These are phyloP conservation scores for Plumapathes pennacea DNA, from an alignment of 92 coral and sea anemone genomes.

Conservation along the genomic window DNA sequence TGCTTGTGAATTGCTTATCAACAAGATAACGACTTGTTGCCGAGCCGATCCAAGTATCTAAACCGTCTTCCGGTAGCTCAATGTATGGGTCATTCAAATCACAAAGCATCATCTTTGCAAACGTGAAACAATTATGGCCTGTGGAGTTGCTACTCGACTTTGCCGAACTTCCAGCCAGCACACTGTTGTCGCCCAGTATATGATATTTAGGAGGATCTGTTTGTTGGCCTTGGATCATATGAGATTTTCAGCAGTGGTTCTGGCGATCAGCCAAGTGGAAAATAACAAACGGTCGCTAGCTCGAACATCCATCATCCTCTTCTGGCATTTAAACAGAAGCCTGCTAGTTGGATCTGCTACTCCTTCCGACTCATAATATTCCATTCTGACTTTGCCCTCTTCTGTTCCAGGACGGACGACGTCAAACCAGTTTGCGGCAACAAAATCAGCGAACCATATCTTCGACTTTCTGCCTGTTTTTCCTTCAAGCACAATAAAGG, in stretches of 20 bases:
- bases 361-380: conserved; percentile 6
- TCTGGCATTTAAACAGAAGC: conserved; percentile 10
- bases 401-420: conserved; percentile 14
- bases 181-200: conserved; percentile 6
- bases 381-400: conserved; percentile 30
- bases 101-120: conserved; percentile 35
- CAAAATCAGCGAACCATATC: conserved; percentile 41
- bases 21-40: conserved; percentile 29
- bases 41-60: conserved; percentile 21
- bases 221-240: conserved; percentile 10
- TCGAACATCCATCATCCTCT: conserved; percentile 21
- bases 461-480: conserved; percentile 20
- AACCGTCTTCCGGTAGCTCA: conserved; percentile 9
- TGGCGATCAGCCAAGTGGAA: conserved; percentile 19
- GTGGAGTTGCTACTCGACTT: conserved; percentile 15
- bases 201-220: no score
- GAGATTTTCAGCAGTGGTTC: conserved; percentile 21
- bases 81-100: conserved; percentile 25
- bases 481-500: conserved; percentile 39
- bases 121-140: conserved; percentile 41
- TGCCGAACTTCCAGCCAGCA: conserved; percentile 3
- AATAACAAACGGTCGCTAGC: conserved; percentile 24
- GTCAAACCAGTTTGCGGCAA: conserved; percentile 15
- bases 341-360: no score
- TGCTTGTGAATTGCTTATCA: not conserved